A percentile compares a stretch with the other conserved stretches of the same genome.
phyloP scores from a whole-genome alignment of 1,140 invertebrate genomes.

The Plectrocnemia conspersa region DNA sequence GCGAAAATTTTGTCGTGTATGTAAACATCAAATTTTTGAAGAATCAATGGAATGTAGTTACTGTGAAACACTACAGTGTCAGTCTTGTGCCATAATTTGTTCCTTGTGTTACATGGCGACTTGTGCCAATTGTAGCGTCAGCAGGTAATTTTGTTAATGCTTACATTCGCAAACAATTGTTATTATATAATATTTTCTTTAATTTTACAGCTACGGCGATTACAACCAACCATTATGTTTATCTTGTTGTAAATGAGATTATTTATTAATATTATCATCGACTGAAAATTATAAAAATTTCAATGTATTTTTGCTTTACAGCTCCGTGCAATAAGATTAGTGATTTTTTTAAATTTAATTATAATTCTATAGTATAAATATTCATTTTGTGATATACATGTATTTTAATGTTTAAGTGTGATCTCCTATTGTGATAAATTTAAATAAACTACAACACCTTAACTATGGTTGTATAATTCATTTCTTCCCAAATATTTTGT shows the following conservation, averaged over 20 bases:
- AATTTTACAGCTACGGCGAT: slow-evolving; percentile 3
- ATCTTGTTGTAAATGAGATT: slow-evolving; percentile 14
- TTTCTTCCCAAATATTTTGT: too few relatives aligned
- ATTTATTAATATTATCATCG: too few relatives aligned
- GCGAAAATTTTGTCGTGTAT: neutral
- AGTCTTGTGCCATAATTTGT: slow-evolving; percentile 4
- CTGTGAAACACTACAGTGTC: slow-evolving; percentile 12
- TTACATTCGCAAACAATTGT: neutral
- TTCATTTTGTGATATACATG: too few relatives aligned
- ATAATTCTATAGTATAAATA: too few relatives aligned
- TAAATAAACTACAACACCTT: too few relatives aligned
- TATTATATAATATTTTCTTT: neutral
- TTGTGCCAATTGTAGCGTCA: slow-evolving; percentile 14
- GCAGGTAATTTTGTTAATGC: slow-evolving; percentile 8
- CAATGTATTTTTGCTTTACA: too few relatives aligned
- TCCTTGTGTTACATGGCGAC: slow-evolving; percentile 4
- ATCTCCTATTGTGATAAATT: too few relatives aligned
- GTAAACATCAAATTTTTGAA: slow-evolving; percentile 2
- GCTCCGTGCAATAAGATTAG: too few relatives aligned
- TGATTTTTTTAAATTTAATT: too few relatives aligned
- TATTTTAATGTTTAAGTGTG: too few relatives aligned
- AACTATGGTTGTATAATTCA: too few relatives aligned
- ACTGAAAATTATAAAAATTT: too few relatives aligned
- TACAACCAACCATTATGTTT: slow-evolving; percentile 10
- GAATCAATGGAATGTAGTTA: neutral